Base-by-base conservation (phyloP, 1,140 invertebrate species). In the Mya arenaria region DNA sequence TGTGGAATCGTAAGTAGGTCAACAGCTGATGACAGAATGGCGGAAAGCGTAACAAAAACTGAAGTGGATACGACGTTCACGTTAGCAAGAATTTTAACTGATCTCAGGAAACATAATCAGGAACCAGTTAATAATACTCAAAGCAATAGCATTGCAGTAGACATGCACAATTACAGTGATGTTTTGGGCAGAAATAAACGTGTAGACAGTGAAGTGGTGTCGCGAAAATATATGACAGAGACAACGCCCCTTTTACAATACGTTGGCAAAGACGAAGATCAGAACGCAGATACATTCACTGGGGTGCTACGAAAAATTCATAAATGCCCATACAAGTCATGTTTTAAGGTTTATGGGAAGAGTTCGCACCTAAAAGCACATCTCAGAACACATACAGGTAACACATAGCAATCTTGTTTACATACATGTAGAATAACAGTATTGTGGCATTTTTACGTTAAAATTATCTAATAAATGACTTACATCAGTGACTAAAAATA, bases 261-360 rank as follows among this genome's bases (percentile, higher is more conserved):
- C 55, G 56, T 78, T 25, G 41, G 44, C 19, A 60, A 72, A 52
- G 87, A 89, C 41, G 84, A 85, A 58, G 84, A 80, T 71, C 62
- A 69, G n/a, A n/a, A n/a, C 17, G 2, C 41, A 25, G 68, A 82
- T 74, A 58, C 34, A 15, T 39, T 48, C 32, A 63, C 56, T 19
- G n/a, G 60, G 34, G 44, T 62, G 8, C 32, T 60, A 13, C 87
- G 86, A 74, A 90, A 89, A 83, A 8, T 87, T 13, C 95, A 95
- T 91, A 94, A 93, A 25, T 99, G 99, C 93, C 98, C 99, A 93
- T 99, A 99, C 93, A 97, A 97, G 0, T 98, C 97, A 30, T 99
- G 99, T 94, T 97, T 97, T 36, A 99, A 99, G 94, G 98, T 99
- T 63, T 99, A 96, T 91, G 95, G 95, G 28, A 96, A 96, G 90